A percentile compares a stretch with the other conserved stretches of the same genome.
These are phyloP conservation scores for Cladorhizidae sp. DNA, from an alignment of 37 sponge, comb jelly and placozoan genomes.

Conservation along the genomic window DNA sequence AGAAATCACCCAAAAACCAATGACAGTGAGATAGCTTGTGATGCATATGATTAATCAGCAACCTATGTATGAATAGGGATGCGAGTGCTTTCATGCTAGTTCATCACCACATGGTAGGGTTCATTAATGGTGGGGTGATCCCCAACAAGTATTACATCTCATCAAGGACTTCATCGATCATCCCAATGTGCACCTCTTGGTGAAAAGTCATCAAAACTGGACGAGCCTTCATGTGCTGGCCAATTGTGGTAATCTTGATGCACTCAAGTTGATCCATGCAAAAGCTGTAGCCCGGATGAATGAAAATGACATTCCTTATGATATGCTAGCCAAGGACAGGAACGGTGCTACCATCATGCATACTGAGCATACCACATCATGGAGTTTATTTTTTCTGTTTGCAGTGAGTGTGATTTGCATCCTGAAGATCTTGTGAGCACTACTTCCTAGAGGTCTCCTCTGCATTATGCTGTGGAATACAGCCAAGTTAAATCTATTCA, in stretches of 20 bases:
- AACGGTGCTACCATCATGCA: constrained; percentile 70
- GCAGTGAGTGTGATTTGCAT: constrained; percentile 26
- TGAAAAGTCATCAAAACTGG: constrained; percentile 31
- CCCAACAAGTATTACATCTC: no score
- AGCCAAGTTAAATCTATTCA: constrained; percentile 56
- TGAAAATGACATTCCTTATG: no score
- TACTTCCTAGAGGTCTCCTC: constrained; percentile 65
- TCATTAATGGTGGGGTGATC: no score
- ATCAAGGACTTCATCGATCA: constrained; percentile 43
- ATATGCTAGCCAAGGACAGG: constrained; percentile 51
- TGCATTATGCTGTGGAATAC: constrained; percentile 82
- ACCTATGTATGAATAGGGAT: no score
- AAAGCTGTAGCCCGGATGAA: neutral
- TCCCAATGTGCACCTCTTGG: constrained; percentile 17
- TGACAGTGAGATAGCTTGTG: no score
- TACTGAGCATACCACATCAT: constrained; percentile 59
- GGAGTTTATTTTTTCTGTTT: constrained; percentile 44
- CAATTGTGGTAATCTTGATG: constrained; percentile 44
- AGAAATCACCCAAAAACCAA: no score
- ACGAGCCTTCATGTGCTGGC: constrained; percentile 69
- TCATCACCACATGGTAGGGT: no score
- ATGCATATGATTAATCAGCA: no score
- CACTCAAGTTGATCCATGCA: constrained; percentile 21
- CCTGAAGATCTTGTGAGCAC: constrained; percentile 39
- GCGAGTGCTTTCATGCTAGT: no score